Percentiles rank a stretch among this genome's conserved stretches.
These are phyloP conservation scores for Patella pellucida DNA, from an alignment of 2,888 invertebrate genomes.

Conservation along the genomic window DNA sequence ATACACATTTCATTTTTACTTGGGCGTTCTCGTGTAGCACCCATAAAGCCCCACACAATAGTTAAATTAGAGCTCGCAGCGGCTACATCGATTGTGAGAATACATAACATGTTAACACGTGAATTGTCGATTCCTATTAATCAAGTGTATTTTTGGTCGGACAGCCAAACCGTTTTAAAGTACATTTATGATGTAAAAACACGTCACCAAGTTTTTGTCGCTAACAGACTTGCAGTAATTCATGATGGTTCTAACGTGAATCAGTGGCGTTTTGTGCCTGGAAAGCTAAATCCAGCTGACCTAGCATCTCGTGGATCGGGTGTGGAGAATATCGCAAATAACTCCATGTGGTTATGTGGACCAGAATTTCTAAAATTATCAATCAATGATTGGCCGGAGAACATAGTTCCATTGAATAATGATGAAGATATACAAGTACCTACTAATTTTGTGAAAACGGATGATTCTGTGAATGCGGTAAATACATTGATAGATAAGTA, in stretches of 20 bases:
- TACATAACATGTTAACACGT: slow-evolving; percentile 12
- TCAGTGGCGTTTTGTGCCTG: slow-evolving; percentile 33
- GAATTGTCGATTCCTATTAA: not conserved
- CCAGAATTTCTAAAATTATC: slow-evolving; percentile 30
- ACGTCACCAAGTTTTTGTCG: slow-evolving; percentile 19
- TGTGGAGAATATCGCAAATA: slow-evolving; percentile 19
- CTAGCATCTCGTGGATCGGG: slow-evolving; percentile 30
- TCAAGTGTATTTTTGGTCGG: slow-evolving; percentile 21
- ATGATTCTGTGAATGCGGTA: too few relatives aligned
- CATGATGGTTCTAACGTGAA: slow-evolving; percentile 16
- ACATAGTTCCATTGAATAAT: too few relatives aligned
- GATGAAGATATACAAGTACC: too few relatives aligned
- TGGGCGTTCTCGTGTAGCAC: slow-evolving; percentile 16
- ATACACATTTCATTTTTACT: slow-evolving; percentile 16
- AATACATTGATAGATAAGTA: too few relatives aligned
- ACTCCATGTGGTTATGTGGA: slow-evolving; percentile 27
- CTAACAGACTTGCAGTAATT: slow-evolving; percentile 15
- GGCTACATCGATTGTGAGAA: slow-evolving; percentile 12
- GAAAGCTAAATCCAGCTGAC: slow-evolving; percentile 35
- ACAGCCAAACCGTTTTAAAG: slow-evolving; percentile 19
- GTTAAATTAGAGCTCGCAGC: slow-evolving; percentile 16
- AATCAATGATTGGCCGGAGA: slow-evolving; percentile 10
- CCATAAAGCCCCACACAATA: slow-evolving; percentile 15
- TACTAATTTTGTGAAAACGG: too few relatives aligned
- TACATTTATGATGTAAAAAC: slow-evolving; percentile 17